Base-by-base conservation (phyloP, 2,113 vertebrate species). In the Misgurnus mizolepis region DNA sequence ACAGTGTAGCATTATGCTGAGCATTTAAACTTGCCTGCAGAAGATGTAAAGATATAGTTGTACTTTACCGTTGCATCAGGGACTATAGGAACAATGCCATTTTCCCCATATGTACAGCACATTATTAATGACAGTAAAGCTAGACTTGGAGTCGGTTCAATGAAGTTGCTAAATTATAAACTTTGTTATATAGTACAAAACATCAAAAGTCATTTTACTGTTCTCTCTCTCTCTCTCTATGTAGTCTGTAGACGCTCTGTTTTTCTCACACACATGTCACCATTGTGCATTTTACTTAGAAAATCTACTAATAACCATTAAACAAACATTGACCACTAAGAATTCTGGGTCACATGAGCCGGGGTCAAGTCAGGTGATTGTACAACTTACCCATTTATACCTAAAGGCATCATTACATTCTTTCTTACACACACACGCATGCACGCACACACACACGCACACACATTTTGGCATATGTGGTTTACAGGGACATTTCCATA, bases 351-450 rank as follows among this genome's bases (percentile, higher is more conserved):
- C 72, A 64, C 72, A 75, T 49, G 58, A 15, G 11, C 7, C 47
- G 7, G 47, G 72, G 72, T 75, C 58, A 62, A 39, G 22, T 49
- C 22, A 75, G 58, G 41, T 39, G 22, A 34, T 40, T 11, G 3
- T 64, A 45, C 22, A 45, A 64, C 47, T 75, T 56, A 74, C 40
- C 61, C 12, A 75, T 49, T 64, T 47, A 17, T 75, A 34, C 58
- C 58, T 58, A 75, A 64, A 75, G 72, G 14, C 72, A 64, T 61
- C 10, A 74, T 40, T 60, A 58, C 40, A 60, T 43, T 6, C 71
- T 12, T 5, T 73, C n/a, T 18, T 60, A 34, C 1, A 34, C 27
- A 34, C 27, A 34, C 27, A 34, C 27, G 3, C 27, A 34, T 3
- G 3, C 27, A 34, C 1, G 3, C 27, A 34, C 27, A 34, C 27